A percentile compares a stretch with the other conserved stretches of the same genome.
phyloP scores from a whole-genome alignment of 2,113 vertebrate genomes.

The Thunnus maccoyii region DNA sequence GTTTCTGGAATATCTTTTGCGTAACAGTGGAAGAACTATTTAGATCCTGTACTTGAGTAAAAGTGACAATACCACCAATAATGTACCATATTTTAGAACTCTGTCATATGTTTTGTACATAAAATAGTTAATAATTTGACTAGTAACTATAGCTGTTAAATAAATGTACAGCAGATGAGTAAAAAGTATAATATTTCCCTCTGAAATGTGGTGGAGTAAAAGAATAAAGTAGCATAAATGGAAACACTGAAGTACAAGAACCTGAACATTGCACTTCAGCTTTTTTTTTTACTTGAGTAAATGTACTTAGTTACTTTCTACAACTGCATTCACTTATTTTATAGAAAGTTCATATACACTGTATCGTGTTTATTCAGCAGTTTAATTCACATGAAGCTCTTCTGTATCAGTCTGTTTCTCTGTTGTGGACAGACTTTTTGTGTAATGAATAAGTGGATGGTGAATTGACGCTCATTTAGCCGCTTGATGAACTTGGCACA shows the following conservation, averaged over 20 bases:
- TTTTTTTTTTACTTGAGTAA: background rate
- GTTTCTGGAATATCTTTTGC: background rate
- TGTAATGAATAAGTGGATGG: constrained; percentile 27
- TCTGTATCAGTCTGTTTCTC: constrained; percentile 11
- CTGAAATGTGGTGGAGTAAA: background rate
- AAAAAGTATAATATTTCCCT: too few species aligned
- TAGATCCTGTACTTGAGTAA: background rate
- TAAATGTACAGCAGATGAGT: too few species aligned
- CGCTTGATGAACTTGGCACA: constrained; percentile 57
- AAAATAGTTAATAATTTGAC: too few species aligned
- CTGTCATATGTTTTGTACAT: too few species aligned
- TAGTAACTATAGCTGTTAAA: background rate
- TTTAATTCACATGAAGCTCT: background rate
- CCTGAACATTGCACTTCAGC: background rate
- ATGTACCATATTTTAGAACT: too few species aligned
- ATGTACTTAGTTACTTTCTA: background rate
- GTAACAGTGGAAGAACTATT: background rate
- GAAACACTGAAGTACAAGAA: background rate
- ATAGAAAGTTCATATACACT: background rate
- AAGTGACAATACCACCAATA: background rate
- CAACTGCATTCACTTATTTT: background rate
- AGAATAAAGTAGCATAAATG: background rate
- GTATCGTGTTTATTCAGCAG: background rate
- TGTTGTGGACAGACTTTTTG: background rate
- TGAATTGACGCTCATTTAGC: constrained; percentile 27